Percentiles rank a stretch among this genome's conserved stretches.
phyloP scores from a whole-genome alignment of 1,140 invertebrate species.

The Listronotus bonariensis region DNA sequence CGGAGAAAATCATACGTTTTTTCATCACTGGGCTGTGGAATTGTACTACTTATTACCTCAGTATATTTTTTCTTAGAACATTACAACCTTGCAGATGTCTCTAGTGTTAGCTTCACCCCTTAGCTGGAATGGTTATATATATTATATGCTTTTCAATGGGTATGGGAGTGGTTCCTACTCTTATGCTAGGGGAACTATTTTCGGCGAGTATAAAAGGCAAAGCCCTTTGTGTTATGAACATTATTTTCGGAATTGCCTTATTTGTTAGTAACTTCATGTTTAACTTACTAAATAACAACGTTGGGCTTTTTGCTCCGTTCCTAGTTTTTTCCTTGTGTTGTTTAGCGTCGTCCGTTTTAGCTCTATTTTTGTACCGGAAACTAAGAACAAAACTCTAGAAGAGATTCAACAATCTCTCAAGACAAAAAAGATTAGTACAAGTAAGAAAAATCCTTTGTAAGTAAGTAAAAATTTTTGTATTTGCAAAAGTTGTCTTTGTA shows the following conservation, averaged over 20 bases:
- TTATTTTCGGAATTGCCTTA: constrained; percentile 37
- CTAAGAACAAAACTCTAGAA: constrained; percentile 84
- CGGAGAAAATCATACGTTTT: constrained; percentile 36
- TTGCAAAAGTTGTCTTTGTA: no score
- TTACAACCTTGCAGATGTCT: constrained; percentile 28
- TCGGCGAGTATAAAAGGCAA: constrained; percentile 48
- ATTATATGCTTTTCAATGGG: constrained; percentile 46
- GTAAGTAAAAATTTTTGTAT: no score
- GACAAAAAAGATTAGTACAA: neutral
- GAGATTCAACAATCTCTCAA: constrained; percentile 82
- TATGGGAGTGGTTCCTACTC: constrained; percentile 44
- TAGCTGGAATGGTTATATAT: constrained; percentile 44
- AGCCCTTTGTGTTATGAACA: constrained; percentile 42
- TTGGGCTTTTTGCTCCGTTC: constrained; percentile 75
- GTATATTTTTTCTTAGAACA: constrained; percentile 51
- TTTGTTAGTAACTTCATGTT: constrained; percentile 54
- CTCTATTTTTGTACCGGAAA: constrained; percentile 84
- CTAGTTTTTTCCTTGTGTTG: constrained; percentile 80
- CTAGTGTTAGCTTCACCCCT: constrained; percentile 46
- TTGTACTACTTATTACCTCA: constrained; percentile 55
- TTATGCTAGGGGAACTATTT: constrained; percentile 51
- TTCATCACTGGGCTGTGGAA: constrained; percentile 29
- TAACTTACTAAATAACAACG: constrained; percentile 53
- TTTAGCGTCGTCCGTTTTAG: constrained; percentile 74
- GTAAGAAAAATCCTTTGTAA: no score